Percentiles rank a stretch among this genome's conserved stretches.
Conservation (phyloP, 2,113 vertebrate species). For the Buteo buteo region DNA sequence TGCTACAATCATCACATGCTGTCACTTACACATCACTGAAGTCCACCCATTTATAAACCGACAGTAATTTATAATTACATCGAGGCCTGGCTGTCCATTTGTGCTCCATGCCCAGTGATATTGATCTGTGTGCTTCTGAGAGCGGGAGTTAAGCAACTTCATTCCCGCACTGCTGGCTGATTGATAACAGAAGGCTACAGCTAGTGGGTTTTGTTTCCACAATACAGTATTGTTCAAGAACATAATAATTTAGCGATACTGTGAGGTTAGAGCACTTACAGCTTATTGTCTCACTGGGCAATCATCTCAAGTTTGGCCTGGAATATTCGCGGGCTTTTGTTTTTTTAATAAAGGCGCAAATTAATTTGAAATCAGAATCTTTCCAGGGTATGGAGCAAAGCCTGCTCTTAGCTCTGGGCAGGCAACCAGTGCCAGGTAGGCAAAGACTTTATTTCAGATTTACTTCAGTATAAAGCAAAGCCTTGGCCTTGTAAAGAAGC, state of each 20-base stretch:
- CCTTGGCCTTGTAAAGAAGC: neutral
- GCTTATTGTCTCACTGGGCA: slow-evolving; percentile 53
- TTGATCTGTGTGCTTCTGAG: neutral
- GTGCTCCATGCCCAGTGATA: neutral
- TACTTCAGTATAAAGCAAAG: neutral
- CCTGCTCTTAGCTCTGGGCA: neutral
- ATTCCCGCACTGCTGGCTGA: neutral
- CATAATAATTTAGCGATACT: slow-evolving; percentile 50
- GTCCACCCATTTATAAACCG: neutral
- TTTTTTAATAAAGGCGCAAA: neutral
- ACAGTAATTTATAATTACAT: neutral
- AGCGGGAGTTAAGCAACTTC: neutral
- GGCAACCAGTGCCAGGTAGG: neutral
- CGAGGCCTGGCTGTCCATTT: neutral
- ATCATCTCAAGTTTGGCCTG: neutral
- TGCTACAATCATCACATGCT: neutral
- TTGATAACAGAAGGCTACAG: slow-evolving; percentile 36
- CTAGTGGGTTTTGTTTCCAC: slow-evolving; percentile 36
- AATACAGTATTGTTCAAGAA: slow-evolving; percentile 57
- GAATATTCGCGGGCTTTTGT: neutral
- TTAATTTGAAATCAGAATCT: neutral
- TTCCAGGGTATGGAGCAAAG: neutral
- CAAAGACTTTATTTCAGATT: neutral
- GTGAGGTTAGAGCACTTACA: slow-evolving; percentile 29
- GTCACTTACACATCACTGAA: neutral